Evolutionary conservation across 2,113 vertebrate genomes (phyloP).

Genomic region (Melanerpes formicivorus): DNA sequence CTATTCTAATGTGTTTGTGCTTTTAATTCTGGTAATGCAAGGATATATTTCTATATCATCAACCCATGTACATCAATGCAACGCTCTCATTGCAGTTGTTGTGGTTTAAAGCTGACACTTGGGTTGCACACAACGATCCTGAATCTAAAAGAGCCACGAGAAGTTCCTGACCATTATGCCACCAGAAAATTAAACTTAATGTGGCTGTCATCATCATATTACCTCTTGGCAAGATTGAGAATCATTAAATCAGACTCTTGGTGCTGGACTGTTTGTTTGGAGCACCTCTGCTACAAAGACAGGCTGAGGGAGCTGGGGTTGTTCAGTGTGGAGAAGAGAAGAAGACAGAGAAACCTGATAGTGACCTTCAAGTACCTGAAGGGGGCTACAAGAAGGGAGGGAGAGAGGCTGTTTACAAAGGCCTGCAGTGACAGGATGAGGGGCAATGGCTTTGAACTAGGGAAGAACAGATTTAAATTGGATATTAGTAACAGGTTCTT

Average conservation of each 20-base stretch:
- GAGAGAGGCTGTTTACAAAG: no score
- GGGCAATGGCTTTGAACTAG: no score
- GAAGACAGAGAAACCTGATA: no score
- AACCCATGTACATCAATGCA: background rate
- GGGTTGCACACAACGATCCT: background rate
- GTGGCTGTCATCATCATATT: fast-evolving
- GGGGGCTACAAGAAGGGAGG: no score
- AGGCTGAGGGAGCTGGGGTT: no score
- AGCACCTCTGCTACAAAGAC: no score
- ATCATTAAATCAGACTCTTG: background rate
- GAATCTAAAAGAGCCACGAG: background rate
- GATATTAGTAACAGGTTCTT: no score
- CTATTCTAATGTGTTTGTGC: background rate
- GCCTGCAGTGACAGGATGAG: no score
- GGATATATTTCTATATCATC: background rate
- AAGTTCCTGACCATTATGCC: background rate
- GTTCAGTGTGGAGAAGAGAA: no score
- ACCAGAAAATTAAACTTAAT: background rate
- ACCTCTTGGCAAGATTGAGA: background rate
- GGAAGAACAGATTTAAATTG: no score
- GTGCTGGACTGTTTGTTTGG: background rate
- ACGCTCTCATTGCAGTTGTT: background rate
- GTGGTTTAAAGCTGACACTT: background rate
- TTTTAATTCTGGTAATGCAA: background rate
- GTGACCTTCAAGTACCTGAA: no score